These are phyloP conservation scores for Mythimna vitellina DNA, from an alignment of 2,888 invertebrate species.

Conservation along the genomic window DNA sequence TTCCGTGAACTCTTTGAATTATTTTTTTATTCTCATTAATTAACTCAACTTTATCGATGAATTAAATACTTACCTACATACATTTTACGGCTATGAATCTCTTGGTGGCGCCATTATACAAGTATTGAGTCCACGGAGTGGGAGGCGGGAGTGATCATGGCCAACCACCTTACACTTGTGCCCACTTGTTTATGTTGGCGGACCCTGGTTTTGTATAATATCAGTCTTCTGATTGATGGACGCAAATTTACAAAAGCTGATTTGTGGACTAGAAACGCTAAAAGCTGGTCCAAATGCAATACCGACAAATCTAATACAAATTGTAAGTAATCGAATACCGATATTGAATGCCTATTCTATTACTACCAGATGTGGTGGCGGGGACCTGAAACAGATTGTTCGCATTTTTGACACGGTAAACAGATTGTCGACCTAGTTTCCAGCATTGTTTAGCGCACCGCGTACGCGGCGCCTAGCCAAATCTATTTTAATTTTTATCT, in stretches of 20 bases:
- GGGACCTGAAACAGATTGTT: conserved; percentile 66
- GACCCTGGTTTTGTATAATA: conserved; percentile 48
- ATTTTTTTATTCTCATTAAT: conserved; percentile 54
- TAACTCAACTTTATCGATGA: conserved; percentile 35
- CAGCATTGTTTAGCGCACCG: conserved; percentile 83
- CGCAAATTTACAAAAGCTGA: conserved; percentile 47
- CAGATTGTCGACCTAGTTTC: conserved; percentile 87
- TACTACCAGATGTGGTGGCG: conserved; percentile 56
- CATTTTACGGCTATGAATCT: conserved; percentile 43
- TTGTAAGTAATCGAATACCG: conserved; percentile 56
- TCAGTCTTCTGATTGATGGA: conserved; percentile 45
- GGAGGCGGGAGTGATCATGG: conserved; percentile 55
- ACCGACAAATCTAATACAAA: conserved; percentile 30
- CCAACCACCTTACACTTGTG: conserved; percentile 55
- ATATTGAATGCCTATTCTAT: conserved; percentile 51
- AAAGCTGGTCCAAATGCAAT: conserved; percentile 41
- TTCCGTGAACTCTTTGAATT: conserved; percentile 61
- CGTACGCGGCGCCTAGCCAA: conserved; percentile 86
- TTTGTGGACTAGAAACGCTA: conserved; percentile 46
- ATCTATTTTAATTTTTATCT: conserved; percentile 88
- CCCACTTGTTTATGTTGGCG: conserved; percentile 46
- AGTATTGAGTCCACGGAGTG: conserved; percentile 45
- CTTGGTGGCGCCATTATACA: conserved; percentile 35
- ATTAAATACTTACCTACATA: conserved; percentile 16
- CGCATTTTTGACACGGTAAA: conserved; percentile 86